phyloP scores from a whole-genome alignment of 2,797 vertebrate genomes.

The Kryptolebias ocellatus region DNA sequence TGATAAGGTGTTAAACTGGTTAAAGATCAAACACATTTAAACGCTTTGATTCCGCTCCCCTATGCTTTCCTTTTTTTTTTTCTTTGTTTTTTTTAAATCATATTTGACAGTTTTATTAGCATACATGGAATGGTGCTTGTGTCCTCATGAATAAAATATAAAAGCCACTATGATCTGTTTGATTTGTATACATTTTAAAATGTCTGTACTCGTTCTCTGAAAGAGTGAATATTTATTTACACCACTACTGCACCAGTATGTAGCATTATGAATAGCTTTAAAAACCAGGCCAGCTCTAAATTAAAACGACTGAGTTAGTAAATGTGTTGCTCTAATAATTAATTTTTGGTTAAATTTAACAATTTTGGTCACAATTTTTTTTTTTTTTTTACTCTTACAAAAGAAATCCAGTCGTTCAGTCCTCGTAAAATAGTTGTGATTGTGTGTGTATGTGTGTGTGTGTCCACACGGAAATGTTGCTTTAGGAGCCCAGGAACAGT shows the following conservation, averaged over 20 bases:
- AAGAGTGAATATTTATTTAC: background rate
- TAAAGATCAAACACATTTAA: conserved; percentile 64
- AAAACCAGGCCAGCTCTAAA: background rate
- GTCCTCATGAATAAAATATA: background rate
- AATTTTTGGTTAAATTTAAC: too few species aligned
- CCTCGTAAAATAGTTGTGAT: too few species aligned
- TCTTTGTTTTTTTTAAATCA: conserved; percentile 14
- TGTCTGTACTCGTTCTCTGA: background rate
- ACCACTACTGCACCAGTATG: too few species aligned
- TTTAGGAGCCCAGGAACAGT: too few species aligned
- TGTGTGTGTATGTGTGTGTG: too few species aligned
- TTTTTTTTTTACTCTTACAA: too few species aligned
- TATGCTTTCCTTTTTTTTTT: conserved; percentile 10
- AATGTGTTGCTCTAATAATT: too few species aligned
- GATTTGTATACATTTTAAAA: background rate
- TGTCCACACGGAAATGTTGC: too few species aligned
- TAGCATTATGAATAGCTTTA: too few species aligned
- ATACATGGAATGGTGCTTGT: conserved; percentile 1
- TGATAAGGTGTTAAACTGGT: conserved; percentile 54
- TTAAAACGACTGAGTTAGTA: background rate
- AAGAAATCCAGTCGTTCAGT: too few species aligned
- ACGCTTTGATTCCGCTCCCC: conserved; percentile 38
- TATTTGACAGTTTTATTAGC: background rate
- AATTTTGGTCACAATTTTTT: too few species aligned
- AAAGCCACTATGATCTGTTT: background rate